Conservation (phyloP, 92 coral and sea anemone genomes). For the Bergia puertoricense region DNA sequence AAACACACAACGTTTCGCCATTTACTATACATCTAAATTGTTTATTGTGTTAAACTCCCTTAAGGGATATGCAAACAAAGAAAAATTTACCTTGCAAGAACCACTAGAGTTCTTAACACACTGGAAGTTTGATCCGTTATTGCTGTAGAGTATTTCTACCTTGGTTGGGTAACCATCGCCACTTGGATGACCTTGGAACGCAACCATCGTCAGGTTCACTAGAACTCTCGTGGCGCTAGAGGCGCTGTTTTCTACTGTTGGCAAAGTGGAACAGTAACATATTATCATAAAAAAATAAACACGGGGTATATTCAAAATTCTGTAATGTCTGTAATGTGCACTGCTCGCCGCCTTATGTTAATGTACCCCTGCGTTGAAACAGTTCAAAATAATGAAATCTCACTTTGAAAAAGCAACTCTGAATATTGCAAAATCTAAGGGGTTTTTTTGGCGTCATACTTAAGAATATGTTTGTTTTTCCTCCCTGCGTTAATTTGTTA, state of each 20-base stretch:
- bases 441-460: too few relatives aligned
- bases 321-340: background rate
- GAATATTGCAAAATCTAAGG: too few relatives aligned
- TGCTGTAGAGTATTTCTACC: background rate
- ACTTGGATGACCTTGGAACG: slow-evolving; percentile 13
- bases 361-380: too few relatives aligned
- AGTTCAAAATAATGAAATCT: too few relatives aligned
- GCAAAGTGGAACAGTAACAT: background rate
- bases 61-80: too few relatives aligned
- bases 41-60: too few relatives aligned
- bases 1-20: too few relatives aligned
- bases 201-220: background rate
- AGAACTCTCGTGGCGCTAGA: background rate
- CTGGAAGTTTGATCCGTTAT: background rate
- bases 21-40: too few relatives aligned
- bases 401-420: too few relatives aligned
- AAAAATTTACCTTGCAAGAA: background rate
- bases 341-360: too few relatives aligned
- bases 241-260: background rate
- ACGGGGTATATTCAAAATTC: background rate
- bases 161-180: slow-evolving; percentile 8
- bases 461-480: too few relatives aligned
- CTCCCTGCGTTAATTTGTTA: too few relatives aligned
- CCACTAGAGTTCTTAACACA: background rate
- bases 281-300: background rate